phyloP scores from a whole-genome alignment of 2,113 vertebrate species.

The Charina bottae region DNA sequence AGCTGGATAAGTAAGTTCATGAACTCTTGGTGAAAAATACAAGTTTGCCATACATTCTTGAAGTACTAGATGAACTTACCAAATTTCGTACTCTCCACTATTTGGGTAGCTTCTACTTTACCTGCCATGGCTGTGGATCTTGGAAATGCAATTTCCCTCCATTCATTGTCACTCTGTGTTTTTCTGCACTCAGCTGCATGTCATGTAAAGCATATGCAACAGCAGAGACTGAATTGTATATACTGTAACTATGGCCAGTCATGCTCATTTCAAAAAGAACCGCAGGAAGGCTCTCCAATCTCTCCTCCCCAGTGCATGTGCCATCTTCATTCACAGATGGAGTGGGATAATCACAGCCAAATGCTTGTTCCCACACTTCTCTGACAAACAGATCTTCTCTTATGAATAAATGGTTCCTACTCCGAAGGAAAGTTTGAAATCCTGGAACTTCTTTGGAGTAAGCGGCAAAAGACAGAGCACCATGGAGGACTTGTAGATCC shows the following conservation, averaged over 20 bases:
- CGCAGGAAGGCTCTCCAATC: not conserved
- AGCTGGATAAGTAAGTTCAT: too few relatives aligned
- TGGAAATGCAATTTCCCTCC: not conserved
- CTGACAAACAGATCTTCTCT: not conserved
- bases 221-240: not conserved
- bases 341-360: not conserved
- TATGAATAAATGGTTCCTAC: not conserved
- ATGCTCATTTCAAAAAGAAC: constrained; percentile 2
- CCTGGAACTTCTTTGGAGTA: not conserved
- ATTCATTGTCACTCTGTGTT: not conserved
- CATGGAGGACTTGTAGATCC: not conserved
- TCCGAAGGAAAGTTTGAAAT: not conserved
- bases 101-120: not conserved
- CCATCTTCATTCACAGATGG: not conserved
- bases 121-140: not conserved
- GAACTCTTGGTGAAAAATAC: too few relatives aligned
- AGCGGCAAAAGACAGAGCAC: not conserved
- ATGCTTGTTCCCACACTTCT: not conserved
- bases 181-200: not conserved
- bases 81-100: too few relatives aligned
- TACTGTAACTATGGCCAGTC: constrained; percentile 2
- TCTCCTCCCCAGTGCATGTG: not conserved
- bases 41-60: too few relatives aligned
- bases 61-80: too few relatives aligned
- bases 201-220: not conserved